Base-by-base conservation (phyloP, 2,113 vertebrate genomes). In the Symphodus melops region DNA sequence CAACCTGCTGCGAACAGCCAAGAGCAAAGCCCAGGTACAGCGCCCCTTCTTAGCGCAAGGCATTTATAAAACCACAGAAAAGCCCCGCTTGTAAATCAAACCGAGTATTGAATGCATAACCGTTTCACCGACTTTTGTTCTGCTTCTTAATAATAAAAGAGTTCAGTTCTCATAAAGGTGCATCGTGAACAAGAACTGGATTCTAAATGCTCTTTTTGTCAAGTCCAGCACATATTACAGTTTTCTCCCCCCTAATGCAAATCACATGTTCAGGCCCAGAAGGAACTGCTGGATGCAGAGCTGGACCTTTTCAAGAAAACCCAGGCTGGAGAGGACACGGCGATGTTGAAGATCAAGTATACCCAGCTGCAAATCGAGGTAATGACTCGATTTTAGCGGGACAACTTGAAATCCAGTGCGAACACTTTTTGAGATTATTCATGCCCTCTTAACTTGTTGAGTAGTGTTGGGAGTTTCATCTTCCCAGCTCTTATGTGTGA, bases 231-330 rank as follows among this genome's bases (percentile, higher is more conserved):
- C 42, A 44, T 17, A 5, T 56, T 25, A 56, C 20, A 13, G 0
- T n/a, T 20, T 58, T 5, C 4, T 55, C 42, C 48, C 19, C 62
- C 9, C 64, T 61, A 37, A 69, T 84, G n/a, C 49, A 21, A 69
- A 51, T 82, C 37, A 41, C 78, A 19, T 78, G 20, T 59, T 54
- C 88, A 99, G 98, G 97, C 97, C 86, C 97, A 98, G 91, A 98
- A 96, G 86, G 98, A 98, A 75, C 94, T 99, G 21, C 94, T 99
- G 82, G 98, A 99, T 83, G 95, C 97, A 57, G 97, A 99, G 89
- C 88, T 99, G 89, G 98, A 99, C 81, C 95, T 99, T 78, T 96
- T 97, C 90, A 97, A 98, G 92, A 99, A 99, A 93, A 95, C 96
- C 86, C 97, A 99, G 91, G 94, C 97, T 72, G 98, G 97, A 81